A percentile compares a stretch with the other conserved stretches of the same genome.
These are phyloP conservation scores for Acrobeloides nanus DNA, from an alignment of 2,888 invertebrate genomes.

Conservation along the genomic window DNA sequence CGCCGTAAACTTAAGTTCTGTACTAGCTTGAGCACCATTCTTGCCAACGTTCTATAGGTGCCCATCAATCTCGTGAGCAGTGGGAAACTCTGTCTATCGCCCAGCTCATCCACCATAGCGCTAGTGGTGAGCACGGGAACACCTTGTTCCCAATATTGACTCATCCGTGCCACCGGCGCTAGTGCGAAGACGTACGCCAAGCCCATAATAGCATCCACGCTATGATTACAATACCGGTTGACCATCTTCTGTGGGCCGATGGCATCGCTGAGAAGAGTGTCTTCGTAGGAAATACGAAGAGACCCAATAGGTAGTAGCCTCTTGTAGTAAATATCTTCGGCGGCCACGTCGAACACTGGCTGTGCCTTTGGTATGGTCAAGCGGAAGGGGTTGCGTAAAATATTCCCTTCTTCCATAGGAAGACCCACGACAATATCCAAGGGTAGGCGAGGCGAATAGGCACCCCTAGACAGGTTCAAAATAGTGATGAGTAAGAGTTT, in stretches of 20 bases:
- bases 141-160: conserved; percentile 57
- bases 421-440: conserved; percentile 47
- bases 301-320: conserved; percentile 27
- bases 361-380: conserved; percentile 40
- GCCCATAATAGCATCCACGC: conserved; percentile 73
- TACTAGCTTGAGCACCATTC: conserved; percentile 31
- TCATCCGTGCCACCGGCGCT: conserved; percentile 67
- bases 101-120: conserved; percentile 71
- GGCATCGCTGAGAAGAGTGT: conserved; percentile 44
- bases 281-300: conserved; percentile 32
- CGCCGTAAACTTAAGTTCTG: conserved; percentile 17
- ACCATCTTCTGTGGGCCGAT: conserved; percentile 47
- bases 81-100: conserved; percentile 65
- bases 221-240: conserved; percentile 40
- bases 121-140: conserved; percentile 74
- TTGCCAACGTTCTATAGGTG: conserved; percentile 60
- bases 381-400: conserved; percentile 40
- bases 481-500: too few relatives aligned
- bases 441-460: conserved; percentile 18
- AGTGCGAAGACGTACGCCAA: conserved; percentile 80
- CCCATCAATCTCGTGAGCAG: conserved; percentile 78
- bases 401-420: conserved; percentile 32
- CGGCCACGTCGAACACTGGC: conserved; percentile 50
- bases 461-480: neutral
- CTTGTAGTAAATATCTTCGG: conserved; percentile 38